Conservation (phyloP, 1,140 invertebrate species). For the Zophobas atratus region DNA sequence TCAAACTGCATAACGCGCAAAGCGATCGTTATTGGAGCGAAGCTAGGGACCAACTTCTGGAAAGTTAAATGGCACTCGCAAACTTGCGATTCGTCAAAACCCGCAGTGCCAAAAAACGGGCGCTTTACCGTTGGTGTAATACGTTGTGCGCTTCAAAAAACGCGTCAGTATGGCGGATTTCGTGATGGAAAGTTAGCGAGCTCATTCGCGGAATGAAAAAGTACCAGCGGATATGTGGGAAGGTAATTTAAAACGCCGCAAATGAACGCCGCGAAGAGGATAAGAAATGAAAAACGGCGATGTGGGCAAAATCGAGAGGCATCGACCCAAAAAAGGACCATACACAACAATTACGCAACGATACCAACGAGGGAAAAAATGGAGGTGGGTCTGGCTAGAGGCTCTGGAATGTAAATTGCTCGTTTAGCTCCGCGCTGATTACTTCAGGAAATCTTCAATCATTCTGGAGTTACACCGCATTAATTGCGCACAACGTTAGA, state of each 20-base stretch:
- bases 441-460: conserved; percentile 40
- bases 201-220: conserved; percentile 41
- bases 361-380: not conserved
- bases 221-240: conserved; percentile 19
- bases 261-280: conserved; percentile 22
- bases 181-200: conserved; percentile 44
- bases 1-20: too few species aligned
- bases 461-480: conserved; percentile 3
- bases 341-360: conserved; percentile 4
- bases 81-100: too few species aligned
- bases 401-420: conserved; percentile 24
- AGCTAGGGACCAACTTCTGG: too few species aligned
- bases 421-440: conserved; percentile 24
- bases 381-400: conserved; percentile 5
- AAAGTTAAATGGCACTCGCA: too few species aligned
- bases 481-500: not conserved
- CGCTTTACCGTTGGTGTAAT: conserved; percentile 1
- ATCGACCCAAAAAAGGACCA: conserved; percentile 5
- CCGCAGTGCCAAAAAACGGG: too few species aligned
- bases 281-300: conserved; percentile 19
- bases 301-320: conserved; percentile 13
- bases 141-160: conserved; percentile 14
- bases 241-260: conserved; percentile 43
- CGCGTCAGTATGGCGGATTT: conserved; percentile 43
- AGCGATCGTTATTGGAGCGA: too few species aligned